Evolutionary conservation across 2,888 invertebrate genomes (phyloP), one percentile per base, ranked within the genome.

Genomic region (Lasius fuliginosus): DNA sequence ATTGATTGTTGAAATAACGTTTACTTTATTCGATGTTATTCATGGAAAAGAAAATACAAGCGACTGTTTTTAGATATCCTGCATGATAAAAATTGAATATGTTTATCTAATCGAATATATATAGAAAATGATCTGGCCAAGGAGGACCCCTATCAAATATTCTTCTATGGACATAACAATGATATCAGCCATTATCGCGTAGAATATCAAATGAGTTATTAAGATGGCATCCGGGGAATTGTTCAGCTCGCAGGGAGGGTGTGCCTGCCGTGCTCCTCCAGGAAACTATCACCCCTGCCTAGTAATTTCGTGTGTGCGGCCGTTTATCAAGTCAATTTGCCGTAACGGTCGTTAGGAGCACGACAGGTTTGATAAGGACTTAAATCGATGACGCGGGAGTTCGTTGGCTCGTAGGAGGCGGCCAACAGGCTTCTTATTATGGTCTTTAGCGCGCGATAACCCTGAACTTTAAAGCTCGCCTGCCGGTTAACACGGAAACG

Each of bases 391-490:
- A 60, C 49, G 74, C 30, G 69, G 76, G 58, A 75, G 81, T 88
- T 88, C 84, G 69, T 77, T 84, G 85, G 87, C 87, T 82, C 69
- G 60, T 68, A 74, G 53, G 68, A 68, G 40, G 73, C 68, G 58
- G 58, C 33, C 71, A 40, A 27, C 40, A 42, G 69, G 36, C 73
- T 76, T 86, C 87, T 88, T 87, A 84, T 88, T 88, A 87, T 85
- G 73, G 83, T 87, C 82, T 87, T 87, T 67, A 83, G 75, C 82
- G 68, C 86, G 56, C 73, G 76, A 86, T 85, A 88, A 87, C 88
- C 88, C 87, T 88, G 88, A 88, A 88, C 87, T 88, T 86, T 88
- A 86, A 82, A 79, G 83, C 75, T 76, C 68, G 85, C 67, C 33
- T 81, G 74, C 30, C 62, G 68, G 60, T 65, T 64, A 84, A 82